Evolutionary conservation across 2,113 vertebrate species (phyloP), one percentile per base, ranked within the genome.

Genomic region (Antechinus flavipes): DNA sequence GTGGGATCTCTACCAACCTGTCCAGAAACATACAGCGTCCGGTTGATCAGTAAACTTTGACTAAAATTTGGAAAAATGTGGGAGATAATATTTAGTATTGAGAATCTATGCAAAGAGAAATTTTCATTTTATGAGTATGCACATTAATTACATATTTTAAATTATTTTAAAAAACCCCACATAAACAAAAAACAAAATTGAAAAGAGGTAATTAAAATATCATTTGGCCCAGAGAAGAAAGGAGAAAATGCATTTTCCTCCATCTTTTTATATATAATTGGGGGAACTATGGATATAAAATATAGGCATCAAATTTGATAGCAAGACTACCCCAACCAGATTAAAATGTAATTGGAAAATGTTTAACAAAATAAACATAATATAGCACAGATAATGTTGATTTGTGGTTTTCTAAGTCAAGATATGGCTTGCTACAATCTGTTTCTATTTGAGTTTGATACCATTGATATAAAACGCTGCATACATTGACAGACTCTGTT

Each of bases 21-120:
- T 68, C 99, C 99, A 0, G 99, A 99, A 91, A 99, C 98, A 97
- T 99, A 99, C 99, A 99, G 98, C 0, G 99, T 99, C 91, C 99
- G 98, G 96, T 99, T 99, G 68, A 42, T 99, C 95, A 99, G 97
- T 97, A 99, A 99, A 0, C 99, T 99, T 98, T 99, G 99, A 98
- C 99, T 99, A 98, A 96, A 98, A 98, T 95, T 46, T 91, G 2
- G 96, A 94, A 54, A 0, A 49, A 91, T 11, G 26, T 1, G 93
- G 58, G 26, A 55, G 6, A 61, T 0, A 90, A 84, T 25, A 46
- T 30, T 68, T 10, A 49, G 25, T 46, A 19, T 14, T 50, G 50
- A 50, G 25, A 94, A 46, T 19, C 30, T 46, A 50, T 27, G 54
- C 42, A 89, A 35, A 76, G 61, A 93, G 35, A 93, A n/a, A 42